Evolutionary conservation across 1,140 invertebrate genomes (phyloP).

Genomic region (Paraescarpia echinospica): DNA sequence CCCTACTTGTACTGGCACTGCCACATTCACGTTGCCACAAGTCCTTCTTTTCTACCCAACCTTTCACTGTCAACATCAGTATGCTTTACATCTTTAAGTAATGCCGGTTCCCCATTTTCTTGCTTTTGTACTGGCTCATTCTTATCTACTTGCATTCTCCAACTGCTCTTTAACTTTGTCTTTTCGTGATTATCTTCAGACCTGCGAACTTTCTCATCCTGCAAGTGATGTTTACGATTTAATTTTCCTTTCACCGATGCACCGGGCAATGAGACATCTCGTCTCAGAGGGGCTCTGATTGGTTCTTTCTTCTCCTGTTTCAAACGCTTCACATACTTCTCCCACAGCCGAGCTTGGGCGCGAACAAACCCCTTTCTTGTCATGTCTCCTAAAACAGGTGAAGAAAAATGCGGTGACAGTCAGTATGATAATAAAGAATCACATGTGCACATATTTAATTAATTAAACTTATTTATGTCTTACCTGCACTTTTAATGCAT

Average conservation of each 20-base stretch:
- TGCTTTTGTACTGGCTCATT: neutral
- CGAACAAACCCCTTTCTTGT: neutral
- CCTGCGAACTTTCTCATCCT: neutral
- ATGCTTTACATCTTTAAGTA: neutral
- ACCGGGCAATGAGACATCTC: neutral
- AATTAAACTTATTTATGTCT: too few relatives aligned
- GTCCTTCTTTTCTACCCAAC: neutral
- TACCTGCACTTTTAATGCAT: too few relatives aligned
- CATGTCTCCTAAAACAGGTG: neutral
- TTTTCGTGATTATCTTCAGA: neutral
- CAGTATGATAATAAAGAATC: too few relatives aligned
- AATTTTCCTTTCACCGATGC: neutral
- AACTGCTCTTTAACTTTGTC: neutral
- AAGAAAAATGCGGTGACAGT: neutral
- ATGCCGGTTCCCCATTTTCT: neutral
- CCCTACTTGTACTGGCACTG: constrained; percentile 18
- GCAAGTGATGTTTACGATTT: neutral
- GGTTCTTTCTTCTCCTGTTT: neutral
- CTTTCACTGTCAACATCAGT: neutral
- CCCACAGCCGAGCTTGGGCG: neutral
- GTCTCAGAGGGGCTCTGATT: neutral
- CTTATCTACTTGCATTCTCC: neutral
- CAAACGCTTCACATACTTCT: neutral
- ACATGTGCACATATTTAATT: too few relatives aligned
- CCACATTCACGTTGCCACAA: constrained; percentile 27